Base-by-base conservation (phyloP, 2,113 vertebrate species). In the Paralichthys olivaceus region DNA sequence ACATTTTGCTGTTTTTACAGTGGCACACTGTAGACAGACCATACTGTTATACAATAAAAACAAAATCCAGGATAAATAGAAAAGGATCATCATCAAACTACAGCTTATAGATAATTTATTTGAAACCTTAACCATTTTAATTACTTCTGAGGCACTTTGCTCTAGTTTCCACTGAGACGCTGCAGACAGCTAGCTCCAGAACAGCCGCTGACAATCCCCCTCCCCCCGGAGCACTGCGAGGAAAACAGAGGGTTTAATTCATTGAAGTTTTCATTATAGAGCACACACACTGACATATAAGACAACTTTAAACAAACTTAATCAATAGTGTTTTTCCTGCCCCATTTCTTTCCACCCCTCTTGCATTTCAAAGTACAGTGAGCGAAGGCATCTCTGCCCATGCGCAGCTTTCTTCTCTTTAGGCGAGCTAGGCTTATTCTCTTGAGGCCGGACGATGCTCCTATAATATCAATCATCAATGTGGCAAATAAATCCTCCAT, bases 181-280 rank as follows among this genome's bases (percentile, higher is more conserved):
- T 34, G 29, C 28, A 32, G 28, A 13, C 4, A 6, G 26, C 58
- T 34, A 32, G n/a, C 8, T 60, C 13, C 19, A 11, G 25, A 57
- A 26, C 23, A 60, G 8, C 58, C 9, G 1, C 29, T n/a, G 58
- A 22, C 28, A 60, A 22, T 32, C 25, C 43, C 15, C 19, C 28
- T 12, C 23, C 55, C 55, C n/a, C 55, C 2, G 4, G 59, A 40
- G 32, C 32, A 0, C 59, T n/a, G 20, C 11, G 32, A 14, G 5
- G 59, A 61, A 40, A 61, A 22, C 28, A 61, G 55, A 57, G 55
- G 55, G 5, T 57, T 57, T 28, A 15, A 26, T 26, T 57, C 55
- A 57, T n/a, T 22, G 32, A 37, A 37, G 32, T 40, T 40, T 40
- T 61, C 32, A 22, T 40, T 40, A 40, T 5, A 40, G 32, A 14